A percentile compares a stretch with the other conserved stretches of the same genome.
phyloP scores from a whole-genome alignment of 2,113 vertebrate species.

The Colossoma macropomum region DNA sequence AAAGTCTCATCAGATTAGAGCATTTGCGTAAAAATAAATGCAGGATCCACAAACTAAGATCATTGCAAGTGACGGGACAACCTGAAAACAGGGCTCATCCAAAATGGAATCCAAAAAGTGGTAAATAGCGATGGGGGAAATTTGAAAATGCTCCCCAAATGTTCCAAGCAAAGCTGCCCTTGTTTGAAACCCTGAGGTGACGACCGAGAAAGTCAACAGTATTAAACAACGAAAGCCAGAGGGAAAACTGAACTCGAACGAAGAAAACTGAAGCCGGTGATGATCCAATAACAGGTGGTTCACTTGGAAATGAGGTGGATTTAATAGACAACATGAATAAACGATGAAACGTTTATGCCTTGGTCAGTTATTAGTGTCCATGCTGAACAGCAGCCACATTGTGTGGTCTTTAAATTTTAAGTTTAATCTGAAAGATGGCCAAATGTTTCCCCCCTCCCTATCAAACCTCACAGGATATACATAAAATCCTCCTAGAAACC shows the following conservation, averaged over 20 bases:
- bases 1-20: neutral
- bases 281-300: neutral
- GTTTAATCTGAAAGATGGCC: no score
- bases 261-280: neutral
- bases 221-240: no score
- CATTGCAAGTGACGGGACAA: neutral
- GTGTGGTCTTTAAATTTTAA: neutral
- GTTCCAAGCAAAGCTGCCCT: neutral
- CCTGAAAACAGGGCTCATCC: neutral
- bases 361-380: neutral
- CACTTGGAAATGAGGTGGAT: no score
- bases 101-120: conserved; percentile 3
- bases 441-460: no score
- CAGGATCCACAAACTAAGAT: neutral
- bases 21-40: neutral
- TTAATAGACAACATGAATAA: no score
- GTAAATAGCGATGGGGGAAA: conserved; percentile 15
- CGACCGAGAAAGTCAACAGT: neutral
- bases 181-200: neutral
- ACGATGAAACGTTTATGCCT: no score
- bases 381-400: neutral
- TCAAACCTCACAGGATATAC: no score
- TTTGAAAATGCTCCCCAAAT: conserved; percentile 53
- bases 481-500: no score
- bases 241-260: neutral